These are phyloP conservation scores for Calycopis cecrops DNA, from an alignment of 1,140 invertebrate genomes.

Conservation along the genomic window DNA sequence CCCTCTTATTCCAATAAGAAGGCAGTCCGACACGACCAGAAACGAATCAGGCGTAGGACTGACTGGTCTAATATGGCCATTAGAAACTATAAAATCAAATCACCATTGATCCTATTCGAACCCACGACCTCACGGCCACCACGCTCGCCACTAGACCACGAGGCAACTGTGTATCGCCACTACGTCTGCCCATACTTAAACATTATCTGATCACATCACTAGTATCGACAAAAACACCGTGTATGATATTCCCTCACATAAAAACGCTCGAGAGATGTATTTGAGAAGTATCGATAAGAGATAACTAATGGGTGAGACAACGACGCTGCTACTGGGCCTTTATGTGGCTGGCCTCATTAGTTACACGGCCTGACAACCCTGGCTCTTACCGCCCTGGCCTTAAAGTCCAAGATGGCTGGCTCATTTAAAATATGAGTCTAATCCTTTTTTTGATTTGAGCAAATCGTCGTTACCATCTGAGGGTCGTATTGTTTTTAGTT, in stretches of 20 bases:
- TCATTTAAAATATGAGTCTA: conserved; percentile 10
- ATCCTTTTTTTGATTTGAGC: conserved; percentile 7
- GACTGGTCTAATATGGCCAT: too few relatives aligned
- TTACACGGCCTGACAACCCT: conserved; percentile 22
- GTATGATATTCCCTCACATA: conserved; percentile 24
- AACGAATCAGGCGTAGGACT: too few relatives aligned
- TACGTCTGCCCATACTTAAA: conserved; percentile 4
- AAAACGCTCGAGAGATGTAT: conserved; percentile 51
- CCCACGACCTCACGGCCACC: too few relatives aligned
- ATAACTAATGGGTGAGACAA: conserved; percentile 57
- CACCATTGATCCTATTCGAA: too few relatives aligned
- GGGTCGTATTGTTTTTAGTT: conserved; percentile 3
- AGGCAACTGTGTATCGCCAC: background rate
- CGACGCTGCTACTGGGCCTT: conserved; percentile 53
- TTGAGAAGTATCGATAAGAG: conserved; percentile 45
- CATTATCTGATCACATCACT: conserved; percentile 11
- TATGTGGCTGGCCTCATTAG: conserved; percentile 49
- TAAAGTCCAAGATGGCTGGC: conserved; percentile 1
- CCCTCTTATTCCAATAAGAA: too few relatives aligned
- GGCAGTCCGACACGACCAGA: too few relatives aligned
- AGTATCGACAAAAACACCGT: conserved; percentile 26
- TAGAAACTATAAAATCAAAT: too few relatives aligned
- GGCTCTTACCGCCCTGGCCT: background rate
- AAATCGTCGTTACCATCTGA: conserved; percentile 7
- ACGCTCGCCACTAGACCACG: too few relatives aligned